phyloP scores from a whole-genome alignment of 2,113 vertebrate genomes.

The Microtus oregoni region DNA sequence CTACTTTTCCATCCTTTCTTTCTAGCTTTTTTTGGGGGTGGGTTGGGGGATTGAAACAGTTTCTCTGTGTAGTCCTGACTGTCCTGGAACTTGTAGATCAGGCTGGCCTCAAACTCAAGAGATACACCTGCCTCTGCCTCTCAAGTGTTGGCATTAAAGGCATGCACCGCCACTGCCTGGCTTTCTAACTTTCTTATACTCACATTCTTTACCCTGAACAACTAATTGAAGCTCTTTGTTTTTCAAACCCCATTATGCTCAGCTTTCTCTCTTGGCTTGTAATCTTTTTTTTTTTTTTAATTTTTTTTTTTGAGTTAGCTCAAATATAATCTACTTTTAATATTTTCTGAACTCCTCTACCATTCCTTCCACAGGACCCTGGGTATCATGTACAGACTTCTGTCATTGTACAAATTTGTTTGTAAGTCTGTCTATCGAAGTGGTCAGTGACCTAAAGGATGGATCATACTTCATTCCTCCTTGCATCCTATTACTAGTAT shows the following conservation, averaged over 20 bases:
- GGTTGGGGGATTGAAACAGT: not conserved
- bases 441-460: not conserved
- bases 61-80: not conserved
- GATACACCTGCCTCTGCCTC: not conserved
- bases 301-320: not conserved
- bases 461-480: constrained; percentile 47
- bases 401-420: constrained; percentile 27
- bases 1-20: not conserved
- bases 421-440: not conserved
- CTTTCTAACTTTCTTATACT: not conserved
- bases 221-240: not conserved
- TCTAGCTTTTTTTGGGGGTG: not conserved
- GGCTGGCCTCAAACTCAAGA: not conserved
- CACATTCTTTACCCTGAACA: not conserved
- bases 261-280: not conserved
- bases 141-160: not conserved
- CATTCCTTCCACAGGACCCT: not conserved
- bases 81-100: not conserved
- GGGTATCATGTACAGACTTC: not conserved
- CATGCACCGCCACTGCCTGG: accelerated
- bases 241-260: not conserved
- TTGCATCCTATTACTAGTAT: not conserved
- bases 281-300: not conserved
- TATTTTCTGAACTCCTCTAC: constrained; percentile 10
- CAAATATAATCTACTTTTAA: not conserved